Percentiles rank a stretch among this genome's conserved stretches.
phyloP scores from a whole-genome alignment of 2,888 invertebrate genomes.

The Zygogramma bicolorata region DNA sequence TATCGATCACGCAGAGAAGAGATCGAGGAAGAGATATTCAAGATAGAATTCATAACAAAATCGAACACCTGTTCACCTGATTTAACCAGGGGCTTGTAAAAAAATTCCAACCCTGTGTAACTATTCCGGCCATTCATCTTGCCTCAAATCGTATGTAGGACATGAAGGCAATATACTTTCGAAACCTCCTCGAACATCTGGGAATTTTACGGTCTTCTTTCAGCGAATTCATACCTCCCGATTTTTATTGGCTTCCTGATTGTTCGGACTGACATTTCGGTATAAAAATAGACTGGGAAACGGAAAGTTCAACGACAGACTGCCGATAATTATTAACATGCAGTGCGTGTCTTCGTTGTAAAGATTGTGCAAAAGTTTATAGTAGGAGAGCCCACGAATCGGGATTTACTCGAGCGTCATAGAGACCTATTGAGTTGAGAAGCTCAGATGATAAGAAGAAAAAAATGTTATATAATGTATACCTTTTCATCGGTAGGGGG shows the following conservation, averaged over 20 bases:
- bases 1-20: background rate
- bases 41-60: background rate
- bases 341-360: constrained; percentile 3
- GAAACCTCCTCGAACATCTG: background rate
- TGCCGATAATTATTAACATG: constrained; percentile 2
- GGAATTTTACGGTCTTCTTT: background rate
- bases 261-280: constrained; percentile 14
- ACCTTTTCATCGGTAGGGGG: no score
- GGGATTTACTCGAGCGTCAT: no score
- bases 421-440: background rate
- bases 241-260: constrained; percentile 18
- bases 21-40: no score
- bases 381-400: no score
- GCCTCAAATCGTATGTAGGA: background rate
- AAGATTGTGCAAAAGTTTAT: background rate
- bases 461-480: no score
- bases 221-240: background rate
- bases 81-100: background rate
- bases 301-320: constrained; percentile 18
- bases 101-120: background rate
- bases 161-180: background rate
- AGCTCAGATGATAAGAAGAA: no score
- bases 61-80: background rate
- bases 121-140: background rate
- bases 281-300: constrained; percentile 18